Evolutionary conservation across 2,797 vertebrate species (phyloP), one percentile per base, ranked within the genome.

Genomic region (Pteropus rufus): DNA sequence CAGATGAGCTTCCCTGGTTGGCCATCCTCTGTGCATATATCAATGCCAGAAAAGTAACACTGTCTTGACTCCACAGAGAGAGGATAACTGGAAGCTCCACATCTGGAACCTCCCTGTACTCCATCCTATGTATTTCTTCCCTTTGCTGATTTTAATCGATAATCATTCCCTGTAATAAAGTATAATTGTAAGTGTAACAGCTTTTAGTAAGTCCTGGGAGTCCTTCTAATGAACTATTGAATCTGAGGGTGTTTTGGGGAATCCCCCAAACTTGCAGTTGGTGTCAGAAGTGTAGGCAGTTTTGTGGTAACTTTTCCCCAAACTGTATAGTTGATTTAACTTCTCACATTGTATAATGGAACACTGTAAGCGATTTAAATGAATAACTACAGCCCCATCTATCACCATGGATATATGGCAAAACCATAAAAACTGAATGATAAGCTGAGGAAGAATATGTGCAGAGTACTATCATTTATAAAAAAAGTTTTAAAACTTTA

Each of bases 401-500:
- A 92, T 73, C 31, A 92, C 62, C 26, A 69, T 54, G n/a, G 54
- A 62, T 24, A 69, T 56, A 70, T 52, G 76, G 49, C 26, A 69
- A 94, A 91, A 91, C 7, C 36, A 34, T 52, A 54, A 69, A 93
- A 84, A 56, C 2, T 85, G 52, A 92, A 31, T 26, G 49, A 58
- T 41, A 95, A 79, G 49, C 19, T 90, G 23, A 21, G 34, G 41
- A 90, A 83, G 26, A 93, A 77, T 79, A 62, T 7, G 46, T 84
- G 24, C 36, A 49, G 52, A 79, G 18, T 79, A 31, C 36, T 21
- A 87, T 9, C 16, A 92, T 73, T 72, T 65, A 87, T 62, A 58
- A 86, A 86, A 86, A 92, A 92, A 80, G 34, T 65, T 81, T 65
- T n/a, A 72, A 54, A 85, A 83, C 11, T 89, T 69, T 44, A 86